Conservation (phyloP, 23 tunicate species). For the Styela clava region DNA sequence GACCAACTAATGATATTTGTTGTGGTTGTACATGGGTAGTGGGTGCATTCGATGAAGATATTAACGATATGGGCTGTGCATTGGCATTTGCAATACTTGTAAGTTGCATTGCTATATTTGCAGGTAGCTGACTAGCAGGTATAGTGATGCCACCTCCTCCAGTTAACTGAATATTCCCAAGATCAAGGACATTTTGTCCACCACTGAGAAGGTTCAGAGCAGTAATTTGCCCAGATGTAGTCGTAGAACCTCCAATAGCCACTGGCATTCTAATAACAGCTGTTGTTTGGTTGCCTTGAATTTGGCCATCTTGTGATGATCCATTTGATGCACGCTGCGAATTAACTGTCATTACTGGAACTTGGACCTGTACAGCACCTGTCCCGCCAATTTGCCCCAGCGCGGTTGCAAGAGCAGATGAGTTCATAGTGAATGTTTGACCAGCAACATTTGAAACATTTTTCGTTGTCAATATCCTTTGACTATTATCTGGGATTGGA, state of each 20-base stretch:
- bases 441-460: background rate
- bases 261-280: conserved; percentile 60
- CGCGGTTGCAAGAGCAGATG: conserved; percentile 25
- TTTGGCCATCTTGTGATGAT: background rate
- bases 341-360: conserved; percentile 33
- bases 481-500: background rate
- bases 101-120: conserved; percentile 71
- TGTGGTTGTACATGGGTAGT: background rate
- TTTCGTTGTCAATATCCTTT: background rate
- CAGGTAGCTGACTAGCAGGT: conserved; percentile 48
- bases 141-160: conserved; percentile 43
- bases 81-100: conserved; percentile 44
- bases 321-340: background rate
- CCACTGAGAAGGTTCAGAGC: conserved; percentile 56
- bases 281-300: background rate
- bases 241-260: conserved; percentile 31
- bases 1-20: conserved; percentile 12
- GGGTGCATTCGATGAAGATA: background rate
- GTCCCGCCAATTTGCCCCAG: conserved; percentile 19
- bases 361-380: conserved; percentile 27
- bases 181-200: background rate
- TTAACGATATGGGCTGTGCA: conserved; percentile 17
- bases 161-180: background rate
- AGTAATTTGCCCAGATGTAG: conserved; percentile 36
- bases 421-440: conserved; percentile 14